Base-by-base conservation (phyloP, 2,113 vertebrate species). In the Leptodactylus fuscus region DNA sequence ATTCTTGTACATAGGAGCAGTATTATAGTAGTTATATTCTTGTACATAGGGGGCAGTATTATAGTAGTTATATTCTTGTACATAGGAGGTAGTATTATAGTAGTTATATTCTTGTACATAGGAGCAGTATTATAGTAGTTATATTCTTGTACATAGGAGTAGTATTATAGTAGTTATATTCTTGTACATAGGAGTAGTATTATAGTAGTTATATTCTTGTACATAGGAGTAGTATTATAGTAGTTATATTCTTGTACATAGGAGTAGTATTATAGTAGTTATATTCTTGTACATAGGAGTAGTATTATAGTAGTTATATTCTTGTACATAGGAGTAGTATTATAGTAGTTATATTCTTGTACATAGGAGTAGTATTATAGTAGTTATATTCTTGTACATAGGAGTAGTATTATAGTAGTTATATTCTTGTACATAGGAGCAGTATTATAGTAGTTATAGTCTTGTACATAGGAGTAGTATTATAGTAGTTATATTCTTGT, bases 361-460 rank as follows among this genome's bases (percentile, higher is more conserved):
- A 58, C 7, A 58, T 58, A 58, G 53, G 53, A 9, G 27, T 0
- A 32, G 60, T 65, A 29, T 65, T 65, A 65, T 65, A 65, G 60
- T 65, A 65, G 60, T 65, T 65, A 29, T 65, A 65, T 65, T 65
- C 60, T 32, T 65, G 60, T 32, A 65, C 3, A 65, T 65, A 65
- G 60, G 13, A 1, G 60, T 27, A 65, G 60, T 65, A 65, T 65
- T 65, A 65, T 65, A 58, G 27, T 32, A 65, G 24, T 65, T 29
- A 29, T 29, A 65, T 65, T 65, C 27, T 65, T 65, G 60, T 65
- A 16, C 6, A 65, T 65, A 32, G 60, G 27, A 5, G 60, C 27
- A 65, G 60, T 65, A 16, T 65, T 44, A 44, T 44, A 44, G 41
- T 44, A 44, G 41, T 44, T 44, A 44, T 44, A 44, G 4, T 44